Evolutionary conservation across 2,888 invertebrate genomes (phyloP), one percentile per base, ranked within the genome.

Genomic region (Encarsia formosa): DNA sequence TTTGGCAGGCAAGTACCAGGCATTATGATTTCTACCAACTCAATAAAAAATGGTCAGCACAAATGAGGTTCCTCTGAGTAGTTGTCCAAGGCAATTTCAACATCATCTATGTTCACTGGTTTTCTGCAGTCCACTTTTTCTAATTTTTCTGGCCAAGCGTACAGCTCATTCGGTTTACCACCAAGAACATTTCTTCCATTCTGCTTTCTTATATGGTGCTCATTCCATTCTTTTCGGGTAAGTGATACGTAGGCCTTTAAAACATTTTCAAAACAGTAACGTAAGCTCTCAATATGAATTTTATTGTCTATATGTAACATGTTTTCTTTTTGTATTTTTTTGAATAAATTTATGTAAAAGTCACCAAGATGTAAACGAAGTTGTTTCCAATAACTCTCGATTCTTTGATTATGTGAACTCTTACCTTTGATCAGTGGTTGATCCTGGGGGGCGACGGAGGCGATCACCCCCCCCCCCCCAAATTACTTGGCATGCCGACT

Each of bases 261-360:
- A 31, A 54, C 16, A 16, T 16, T n/a, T 13, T 50, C 54, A 50
- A 54, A 54, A 40, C 50, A 41, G 34, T 50, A 54, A 24, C 49
- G 18, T 20, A 54, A 47, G 19, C 38, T 23, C 6, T 54, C 54
- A 20, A 46, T 43, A 11, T 52, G 45, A 9, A 57, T 8, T 18
- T 11, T 4, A 38, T 52, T 46, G 9, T 22, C 9, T 19, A 40
- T 34, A 20, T 57, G 22, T 9, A 54, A 24, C 9, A 49, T 8
- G 15, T 41, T 37, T n/a, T 18, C 22, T 5, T 20, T 26, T 16
- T 51, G 39, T 50, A 57, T 47, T 6, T 31, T 41, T 45, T 58
- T 53, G 37, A 58, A 58, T 23, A 52, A 52, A 11, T 49, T 40
- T 13, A 58, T 58, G 26, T 49, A 55, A 40, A 52, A 58, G 31